A percentile compares a stretch with the other conserved stretches of the same genome.
Conservation (phyloP, 2,888 invertebrate genomes). For the Germaria angustata region DNA sequence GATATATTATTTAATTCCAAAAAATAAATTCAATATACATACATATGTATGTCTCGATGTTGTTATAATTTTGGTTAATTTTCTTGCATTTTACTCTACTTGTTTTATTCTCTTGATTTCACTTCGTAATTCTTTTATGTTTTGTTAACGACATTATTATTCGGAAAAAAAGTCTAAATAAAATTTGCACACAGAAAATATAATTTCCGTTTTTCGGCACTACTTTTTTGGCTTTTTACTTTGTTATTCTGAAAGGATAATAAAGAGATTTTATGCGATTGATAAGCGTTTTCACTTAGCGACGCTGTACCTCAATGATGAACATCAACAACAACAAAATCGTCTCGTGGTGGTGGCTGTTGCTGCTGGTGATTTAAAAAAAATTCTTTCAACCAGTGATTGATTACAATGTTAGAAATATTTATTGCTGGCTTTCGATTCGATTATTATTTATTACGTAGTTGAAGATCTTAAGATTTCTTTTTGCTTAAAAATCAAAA, state of each 20-base stretch:
- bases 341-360: not conserved
- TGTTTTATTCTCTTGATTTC: not conserved
- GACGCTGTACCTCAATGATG: conserved; percentile 43
- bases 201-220: conserved; percentile 55
- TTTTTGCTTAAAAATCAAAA: not conserved
- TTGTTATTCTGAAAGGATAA: conserved; percentile 43
- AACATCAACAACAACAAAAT: conserved; percentile 12
- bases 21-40: too few species aligned
- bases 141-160: not conserved
- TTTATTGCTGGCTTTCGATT: conserved; percentile 33
- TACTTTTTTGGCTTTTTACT: not conserved
- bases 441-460: conserved; percentile 35
- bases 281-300: conserved; percentile 54
- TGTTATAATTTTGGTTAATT: too few species aligned
- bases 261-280: conserved; percentile 53
- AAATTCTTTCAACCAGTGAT: conserved; percentile 18
- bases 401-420: conserved; percentile 40
- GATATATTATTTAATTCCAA: too few species aligned
- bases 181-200: conserved; percentile 17
- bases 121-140: not conserved
- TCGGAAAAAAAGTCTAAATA: not conserved
- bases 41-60: too few species aligned
- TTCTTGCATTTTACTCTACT: not conserved
- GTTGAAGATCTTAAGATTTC: not conserved
- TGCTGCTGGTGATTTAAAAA: conserved; percentile 8